phyloP scores from a whole-genome alignment of 2,113 vertebrate genomes.

The Scophthalmus maximus region DNA sequence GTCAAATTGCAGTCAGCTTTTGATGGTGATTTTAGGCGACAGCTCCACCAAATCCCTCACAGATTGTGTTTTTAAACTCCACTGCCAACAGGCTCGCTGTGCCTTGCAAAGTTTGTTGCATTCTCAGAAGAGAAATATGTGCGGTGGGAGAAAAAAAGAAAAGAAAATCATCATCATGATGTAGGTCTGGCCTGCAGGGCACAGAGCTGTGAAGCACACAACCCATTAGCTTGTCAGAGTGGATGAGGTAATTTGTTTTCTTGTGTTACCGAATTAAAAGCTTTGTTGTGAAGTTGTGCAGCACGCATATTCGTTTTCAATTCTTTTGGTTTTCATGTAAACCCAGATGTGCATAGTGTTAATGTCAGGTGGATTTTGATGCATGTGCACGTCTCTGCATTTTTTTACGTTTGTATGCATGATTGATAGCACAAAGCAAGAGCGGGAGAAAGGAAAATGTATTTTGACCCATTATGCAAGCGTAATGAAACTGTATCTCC shows the following conservation, averaged over 20 bases:
- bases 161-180: conserved; percentile 15
- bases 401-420: conserved; percentile 6
- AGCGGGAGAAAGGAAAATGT: conserved; percentile 24
- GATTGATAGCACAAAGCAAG: conserved; percentile 53
- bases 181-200: conserved; percentile 48
- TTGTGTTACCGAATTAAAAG: conserved; percentile 65
- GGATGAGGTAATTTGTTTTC: conserved; percentile 69
- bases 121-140: conserved; percentile 46
- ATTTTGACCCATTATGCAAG: conserved; percentile 60
- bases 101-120: conserved; percentile 33
- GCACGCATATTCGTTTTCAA: too few species aligned
- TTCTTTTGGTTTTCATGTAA: not conserved
- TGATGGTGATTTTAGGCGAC: conserved; percentile 4
- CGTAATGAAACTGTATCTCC: conserved; percentile 60
- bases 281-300: conserved; percentile 6
- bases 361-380: not conserved
- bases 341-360: not conserved
- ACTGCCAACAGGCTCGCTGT: conserved; percentile 25
- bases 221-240: conserved; percentile 70
- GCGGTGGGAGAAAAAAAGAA: conserved; percentile 1
- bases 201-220: conserved; percentile 55
- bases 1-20: too few species aligned
- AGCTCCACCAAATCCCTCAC: conserved; percentile 18
- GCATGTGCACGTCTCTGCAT: not conserved
- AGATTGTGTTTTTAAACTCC: conserved; percentile 50